Conservation (phyloP, 92 coral and sea anemone genomes). For the Phenganax stokvisi region DNA sequence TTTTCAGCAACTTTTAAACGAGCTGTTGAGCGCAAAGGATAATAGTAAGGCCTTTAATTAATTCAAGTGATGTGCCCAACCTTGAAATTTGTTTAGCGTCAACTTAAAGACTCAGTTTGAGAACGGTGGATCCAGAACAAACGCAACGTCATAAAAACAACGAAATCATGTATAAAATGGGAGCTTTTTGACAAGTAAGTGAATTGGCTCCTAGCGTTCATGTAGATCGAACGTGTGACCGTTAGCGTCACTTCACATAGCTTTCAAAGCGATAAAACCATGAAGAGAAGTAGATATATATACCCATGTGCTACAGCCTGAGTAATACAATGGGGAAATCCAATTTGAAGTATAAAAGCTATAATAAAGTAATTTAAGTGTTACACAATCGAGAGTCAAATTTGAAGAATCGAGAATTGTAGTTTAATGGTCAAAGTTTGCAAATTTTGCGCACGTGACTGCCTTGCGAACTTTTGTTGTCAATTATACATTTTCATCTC, state of each 20-base stretch:
- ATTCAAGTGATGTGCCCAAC: conserved; percentile 4
- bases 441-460: too few species aligned
- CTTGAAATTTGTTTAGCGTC: background rate
- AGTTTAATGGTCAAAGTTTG: too few species aligned
- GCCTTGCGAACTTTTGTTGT: too few species aligned
- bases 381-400: too few species aligned
- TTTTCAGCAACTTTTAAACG: conserved; percentile 4
- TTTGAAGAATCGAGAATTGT: too few species aligned
- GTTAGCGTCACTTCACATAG: background rate
- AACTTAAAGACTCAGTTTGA: background rate
- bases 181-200: conserved; percentile 4
- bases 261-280: background rate
- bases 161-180: background rate
- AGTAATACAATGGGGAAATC: too few species aligned
- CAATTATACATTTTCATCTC: too few species aligned
- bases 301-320: too few species aligned
- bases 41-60: conserved; percentile 20
- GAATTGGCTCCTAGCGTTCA: background rate
- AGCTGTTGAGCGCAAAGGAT: conserved; percentile 13
- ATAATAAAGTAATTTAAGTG: too few species aligned
- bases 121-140: background rate
- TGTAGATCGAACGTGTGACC: background rate
- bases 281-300: background rate
- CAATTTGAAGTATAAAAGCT: too few species aligned
- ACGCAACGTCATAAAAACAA: background rate